phyloP scores from a whole-genome alignment of 2,797 vertebrate species.

The Arnoldichthys spilopterus region DNA sequence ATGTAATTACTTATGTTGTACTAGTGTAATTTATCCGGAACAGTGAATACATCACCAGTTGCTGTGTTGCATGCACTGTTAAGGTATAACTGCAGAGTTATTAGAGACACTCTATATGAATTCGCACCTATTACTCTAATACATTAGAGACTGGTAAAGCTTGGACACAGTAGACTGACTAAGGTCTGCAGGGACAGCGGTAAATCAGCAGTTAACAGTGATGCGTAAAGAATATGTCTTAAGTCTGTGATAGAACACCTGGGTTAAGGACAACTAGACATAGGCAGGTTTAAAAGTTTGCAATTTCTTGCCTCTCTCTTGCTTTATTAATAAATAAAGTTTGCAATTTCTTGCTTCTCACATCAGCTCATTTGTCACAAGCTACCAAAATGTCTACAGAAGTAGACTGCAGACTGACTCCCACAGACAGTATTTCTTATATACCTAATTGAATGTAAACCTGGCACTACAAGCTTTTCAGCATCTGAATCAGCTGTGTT shows the following conservation, averaged over 20 bases:
- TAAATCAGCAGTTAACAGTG: neutral
- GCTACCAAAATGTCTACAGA: no score
- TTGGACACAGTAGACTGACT: neutral
- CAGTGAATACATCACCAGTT: no score
- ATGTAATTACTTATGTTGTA: no score
- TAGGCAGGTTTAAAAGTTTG: neutral
- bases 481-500: neutral
- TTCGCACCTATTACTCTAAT: neutral
- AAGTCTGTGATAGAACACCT: neutral
- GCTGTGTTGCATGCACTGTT: no score
- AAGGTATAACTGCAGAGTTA: no score
- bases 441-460: neutral
- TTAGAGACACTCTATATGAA: no score
- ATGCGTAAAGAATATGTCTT: neutral
- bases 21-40: no score
- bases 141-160: neutral
- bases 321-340: no score
- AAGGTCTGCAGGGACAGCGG: neutral
- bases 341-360: no score
- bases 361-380: no score
- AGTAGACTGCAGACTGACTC: no score
- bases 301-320: no score
- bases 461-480: neutral
- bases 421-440: neutral
- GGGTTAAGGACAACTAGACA: neutral